phyloP scores from a whole-genome alignment of 2,888 invertebrate genomes.

The Pandemis corylana region DNA sequence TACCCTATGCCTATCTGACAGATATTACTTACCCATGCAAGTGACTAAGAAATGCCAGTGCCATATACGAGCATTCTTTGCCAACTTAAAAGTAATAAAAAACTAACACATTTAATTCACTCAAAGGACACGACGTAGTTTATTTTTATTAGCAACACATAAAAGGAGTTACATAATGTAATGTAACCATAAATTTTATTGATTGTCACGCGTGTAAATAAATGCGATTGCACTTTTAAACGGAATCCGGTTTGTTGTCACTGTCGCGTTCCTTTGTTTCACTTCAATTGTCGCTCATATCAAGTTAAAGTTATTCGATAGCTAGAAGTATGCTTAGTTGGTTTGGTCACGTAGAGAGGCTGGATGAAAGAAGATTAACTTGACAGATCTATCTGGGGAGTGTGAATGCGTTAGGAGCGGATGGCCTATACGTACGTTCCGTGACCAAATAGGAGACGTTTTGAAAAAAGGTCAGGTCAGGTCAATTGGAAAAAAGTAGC shows the following conservation, averaged over 20 bases:
- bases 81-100: not conserved
- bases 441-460: too few species aligned
- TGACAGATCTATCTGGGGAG: too few species aligned
- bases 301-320: not conserved
- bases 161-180: slow-evolving; percentile 10
- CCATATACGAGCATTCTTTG: slow-evolving; percentile 12
- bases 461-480: too few species aligned
- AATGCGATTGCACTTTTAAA: not conserved
- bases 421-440: too few species aligned
- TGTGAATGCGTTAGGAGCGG: too few species aligned
- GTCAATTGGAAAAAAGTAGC: too few species aligned
- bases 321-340: not conserved
- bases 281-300: not conserved
- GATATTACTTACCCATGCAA: slow-evolving; percentile 18
- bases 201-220: not conserved
- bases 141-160: not conserved
- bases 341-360: too few species aligned
- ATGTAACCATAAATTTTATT: not conserved
- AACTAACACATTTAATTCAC: not conserved
- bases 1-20: slow-evolving; percentile 19
- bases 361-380: too few species aligned
- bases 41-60: slow-evolving; percentile 27
- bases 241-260: slow-evolving; percentile 6
- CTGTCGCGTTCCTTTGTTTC: not conserved
- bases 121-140: not conserved